A percentile compares a stretch with the other conserved stretches of the same genome.
Evolutionary conservation across 2,797 vertebrate genomes (phyloP).

Genomic region (Gymnothorax reevesii): DNA sequence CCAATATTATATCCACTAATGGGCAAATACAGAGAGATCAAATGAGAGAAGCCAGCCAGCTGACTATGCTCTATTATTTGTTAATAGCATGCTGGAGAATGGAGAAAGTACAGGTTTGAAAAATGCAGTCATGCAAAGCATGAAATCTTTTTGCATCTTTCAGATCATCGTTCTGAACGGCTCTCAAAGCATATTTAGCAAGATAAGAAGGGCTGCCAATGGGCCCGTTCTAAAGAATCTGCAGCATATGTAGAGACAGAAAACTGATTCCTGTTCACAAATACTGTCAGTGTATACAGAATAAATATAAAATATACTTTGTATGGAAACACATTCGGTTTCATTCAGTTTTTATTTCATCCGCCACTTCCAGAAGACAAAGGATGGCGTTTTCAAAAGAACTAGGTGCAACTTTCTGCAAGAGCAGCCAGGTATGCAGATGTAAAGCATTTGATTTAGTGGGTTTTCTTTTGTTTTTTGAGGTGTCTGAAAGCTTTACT

Average conservation of each 20-base stretch:
- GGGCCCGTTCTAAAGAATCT: background rate
- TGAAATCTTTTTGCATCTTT: background rate
- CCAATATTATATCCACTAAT: background rate
- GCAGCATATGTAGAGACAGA: background rate
- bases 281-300: background rate
- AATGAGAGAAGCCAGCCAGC: background rate
- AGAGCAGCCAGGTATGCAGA: background rate
- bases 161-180: background rate
- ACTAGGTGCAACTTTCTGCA: background rate
- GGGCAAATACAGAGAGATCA: background rate
- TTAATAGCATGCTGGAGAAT: background rate
- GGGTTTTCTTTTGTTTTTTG: no score
- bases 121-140: background rate
- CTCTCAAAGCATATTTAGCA: background rate
- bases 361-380: background rate
- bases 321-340: background rate
- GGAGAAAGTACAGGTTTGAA: background rate
- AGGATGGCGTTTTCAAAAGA: background rate
- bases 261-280: background rate
- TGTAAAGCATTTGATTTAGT: background rate
- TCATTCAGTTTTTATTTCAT: no score
- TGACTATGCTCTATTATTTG: background rate
- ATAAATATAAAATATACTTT: background rate
- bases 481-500: background rate
- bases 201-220: slow-evolving; percentile 18